These are phyloP conservation scores for Hanleya hanleyi DNA, from an alignment of 2,888 invertebrate species.

Conservation along the genomic window DNA sequence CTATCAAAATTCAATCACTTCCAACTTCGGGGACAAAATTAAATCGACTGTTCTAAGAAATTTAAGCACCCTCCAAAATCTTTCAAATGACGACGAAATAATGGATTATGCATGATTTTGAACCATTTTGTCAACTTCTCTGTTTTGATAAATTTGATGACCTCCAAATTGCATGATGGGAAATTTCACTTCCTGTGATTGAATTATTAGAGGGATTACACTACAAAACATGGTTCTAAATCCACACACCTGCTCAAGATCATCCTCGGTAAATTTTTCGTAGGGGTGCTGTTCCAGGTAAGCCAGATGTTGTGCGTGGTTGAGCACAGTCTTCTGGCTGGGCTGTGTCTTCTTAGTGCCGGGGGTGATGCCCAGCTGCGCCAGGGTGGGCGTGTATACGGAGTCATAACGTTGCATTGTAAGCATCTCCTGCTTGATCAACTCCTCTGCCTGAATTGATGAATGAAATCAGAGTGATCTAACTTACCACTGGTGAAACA, in stretches of 20 bases:
- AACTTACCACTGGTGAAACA: not conserved
- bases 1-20: too few relatives aligned
- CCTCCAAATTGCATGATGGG: too few relatives aligned
- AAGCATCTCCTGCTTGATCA: conserved; percentile 97
- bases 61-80: too few relatives aligned
- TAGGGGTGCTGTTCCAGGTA: conserved; percentile 93
- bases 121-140: too few relatives aligned
- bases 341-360: conserved; percentile 59
- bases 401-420: conserved; percentile 95
- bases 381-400: conserved; percentile 81
- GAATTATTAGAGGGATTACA: too few relatives aligned
- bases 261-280: conserved; percentile 80
- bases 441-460: conserved; percentile 86
- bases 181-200: too few relatives aligned
- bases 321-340: conserved; percentile 63
- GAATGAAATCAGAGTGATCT: not conserved
- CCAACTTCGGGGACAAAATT: too few relatives aligned
- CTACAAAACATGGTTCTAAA: too few relatives aligned
- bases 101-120: too few relatives aligned
- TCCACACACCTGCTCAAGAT: conserved; percentile 60
- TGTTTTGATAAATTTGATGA: too few relatives aligned
- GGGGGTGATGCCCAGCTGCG: conserved; percentile 65
- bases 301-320: conserved; percentile 75
- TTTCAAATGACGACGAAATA: too few relatives aligned
- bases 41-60: too few relatives aligned